Evolutionary conservation across 1,140 invertebrate species (phyloP).

Genomic region (Trissolcus basalis): DNA sequence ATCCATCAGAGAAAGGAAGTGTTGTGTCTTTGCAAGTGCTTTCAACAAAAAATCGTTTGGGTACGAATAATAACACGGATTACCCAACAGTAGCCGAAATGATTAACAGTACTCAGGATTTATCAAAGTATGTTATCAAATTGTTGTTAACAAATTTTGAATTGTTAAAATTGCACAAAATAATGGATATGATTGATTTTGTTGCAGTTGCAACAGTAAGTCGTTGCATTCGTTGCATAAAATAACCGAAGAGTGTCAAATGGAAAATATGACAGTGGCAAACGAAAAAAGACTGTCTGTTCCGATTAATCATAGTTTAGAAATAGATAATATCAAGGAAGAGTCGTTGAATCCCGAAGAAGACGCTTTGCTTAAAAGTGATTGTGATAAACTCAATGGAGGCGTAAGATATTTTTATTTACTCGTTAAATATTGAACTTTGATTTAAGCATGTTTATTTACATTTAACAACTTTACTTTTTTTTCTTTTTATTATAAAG

Average conservation of each 20-base stretch:
- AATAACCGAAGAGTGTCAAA: conserved; percentile 53
- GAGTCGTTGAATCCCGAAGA: conserved; percentile 68
- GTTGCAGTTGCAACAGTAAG: conserved; percentile 51
- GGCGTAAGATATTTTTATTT: conserved; percentile 60
- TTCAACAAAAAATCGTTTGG: conserved; percentile 69
- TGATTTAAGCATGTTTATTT: too few species aligned
- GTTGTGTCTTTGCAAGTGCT: conserved; percentile 66
- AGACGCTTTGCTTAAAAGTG: conserved; percentile 71
- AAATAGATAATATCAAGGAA: conserved; percentile 61
- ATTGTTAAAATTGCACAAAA: too few species aligned
- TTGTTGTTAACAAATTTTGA: neutral
- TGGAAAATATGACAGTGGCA: conserved; percentile 62
- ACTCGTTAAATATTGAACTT: neutral
- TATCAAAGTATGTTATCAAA: conserved; percentile 69
- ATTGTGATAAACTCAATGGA: conserved; percentile 69
- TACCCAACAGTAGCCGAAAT: conserved; percentile 86
- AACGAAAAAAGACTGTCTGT: conserved; percentile 71
- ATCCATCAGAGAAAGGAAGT: conserved; percentile 62
- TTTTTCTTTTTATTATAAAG: too few species aligned
- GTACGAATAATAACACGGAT: conserved; percentile 83
- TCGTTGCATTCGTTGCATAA: conserved; percentile 71
- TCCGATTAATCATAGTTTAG: conserved; percentile 70
- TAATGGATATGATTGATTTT: neutral
- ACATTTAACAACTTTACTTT: too few species aligned
- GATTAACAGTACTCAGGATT: conserved; percentile 79